These are phyloP conservation scores for Periparus ater DNA, from an alignment of 2,797 vertebrate species.

Conservation along the genomic window DNA sequence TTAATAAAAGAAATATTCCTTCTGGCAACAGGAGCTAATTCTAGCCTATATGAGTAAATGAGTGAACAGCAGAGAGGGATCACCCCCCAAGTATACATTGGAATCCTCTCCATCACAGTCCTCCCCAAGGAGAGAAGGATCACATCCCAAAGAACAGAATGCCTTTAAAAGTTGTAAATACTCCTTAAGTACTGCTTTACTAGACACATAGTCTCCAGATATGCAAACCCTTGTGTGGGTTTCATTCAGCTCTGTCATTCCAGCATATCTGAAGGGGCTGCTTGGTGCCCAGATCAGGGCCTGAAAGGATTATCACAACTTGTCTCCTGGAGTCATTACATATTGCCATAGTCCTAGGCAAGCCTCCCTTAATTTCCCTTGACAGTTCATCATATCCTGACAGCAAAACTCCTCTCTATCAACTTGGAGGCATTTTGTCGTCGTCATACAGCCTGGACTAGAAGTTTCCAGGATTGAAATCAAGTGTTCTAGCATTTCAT, in stretches of 20 bases:
- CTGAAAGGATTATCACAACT: background rate
- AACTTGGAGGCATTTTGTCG: background rate
- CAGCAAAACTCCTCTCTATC: background rate
- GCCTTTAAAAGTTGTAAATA: background rate
- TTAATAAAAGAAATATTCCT: background rate
- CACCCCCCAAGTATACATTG: background rate
- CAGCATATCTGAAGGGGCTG: background rate
- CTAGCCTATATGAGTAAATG: background rate
- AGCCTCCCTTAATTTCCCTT: background rate
- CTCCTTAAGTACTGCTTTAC: background rate
- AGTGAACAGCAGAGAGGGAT: background rate
- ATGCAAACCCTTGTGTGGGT: background rate
- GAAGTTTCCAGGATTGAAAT: background rate
- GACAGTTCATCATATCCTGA: background rate
- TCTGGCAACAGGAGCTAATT: background rate
- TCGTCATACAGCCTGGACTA: background rate
- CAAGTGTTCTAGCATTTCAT: background rate
- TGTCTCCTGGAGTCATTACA: background rate
- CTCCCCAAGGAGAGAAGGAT: background rate
- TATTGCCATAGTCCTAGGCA: background rate
- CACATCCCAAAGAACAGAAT: background rate
- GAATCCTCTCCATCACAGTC: background rate
- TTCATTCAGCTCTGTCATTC: background rate
- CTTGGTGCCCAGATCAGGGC: background rate
- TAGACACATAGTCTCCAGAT: background rate